Conservation (phyloP, 2,113 vertebrate genomes). For the Myocastor coypus region DNA sequence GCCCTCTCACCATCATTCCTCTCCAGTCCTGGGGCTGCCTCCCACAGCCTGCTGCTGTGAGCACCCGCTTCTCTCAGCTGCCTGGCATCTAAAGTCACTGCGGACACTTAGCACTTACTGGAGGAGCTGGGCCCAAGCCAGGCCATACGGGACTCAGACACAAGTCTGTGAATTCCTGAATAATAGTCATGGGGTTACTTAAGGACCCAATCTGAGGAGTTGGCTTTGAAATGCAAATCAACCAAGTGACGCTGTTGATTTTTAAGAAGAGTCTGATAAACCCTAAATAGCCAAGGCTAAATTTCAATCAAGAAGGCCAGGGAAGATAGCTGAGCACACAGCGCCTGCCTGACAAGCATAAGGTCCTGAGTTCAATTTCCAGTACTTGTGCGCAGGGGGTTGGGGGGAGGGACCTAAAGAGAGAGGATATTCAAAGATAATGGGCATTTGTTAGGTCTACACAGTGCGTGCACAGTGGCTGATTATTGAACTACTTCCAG, state of each 20-base stretch:
- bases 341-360: too few relatives aligned
- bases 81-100: neutral
- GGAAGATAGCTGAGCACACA: too few relatives aligned
- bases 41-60: rapidly evolving
- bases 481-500: neutral
- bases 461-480: neutral
- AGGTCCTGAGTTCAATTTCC: too few relatives aligned
- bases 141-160: neutral
- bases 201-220: conserved; percentile 5
- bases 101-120: neutral
- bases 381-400: too few relatives aligned
- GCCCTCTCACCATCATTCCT: neutral
- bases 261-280: conserved; percentile 8
- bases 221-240: neutral
- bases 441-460: neutral
- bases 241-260: neutral
- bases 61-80: neutral
- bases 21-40: neutral
- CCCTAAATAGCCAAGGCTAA: neutral
- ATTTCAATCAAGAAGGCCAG: neutral
- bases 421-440: neutral
- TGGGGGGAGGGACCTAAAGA: neutral
- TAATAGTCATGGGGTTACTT: neutral
- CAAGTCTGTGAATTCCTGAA: neutral
- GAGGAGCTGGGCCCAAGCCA: neutral